Evolutionary conservation across 2,888 invertebrate genomes (phyloP).

Genomic region (Trileptium ribeirensis): DNA sequence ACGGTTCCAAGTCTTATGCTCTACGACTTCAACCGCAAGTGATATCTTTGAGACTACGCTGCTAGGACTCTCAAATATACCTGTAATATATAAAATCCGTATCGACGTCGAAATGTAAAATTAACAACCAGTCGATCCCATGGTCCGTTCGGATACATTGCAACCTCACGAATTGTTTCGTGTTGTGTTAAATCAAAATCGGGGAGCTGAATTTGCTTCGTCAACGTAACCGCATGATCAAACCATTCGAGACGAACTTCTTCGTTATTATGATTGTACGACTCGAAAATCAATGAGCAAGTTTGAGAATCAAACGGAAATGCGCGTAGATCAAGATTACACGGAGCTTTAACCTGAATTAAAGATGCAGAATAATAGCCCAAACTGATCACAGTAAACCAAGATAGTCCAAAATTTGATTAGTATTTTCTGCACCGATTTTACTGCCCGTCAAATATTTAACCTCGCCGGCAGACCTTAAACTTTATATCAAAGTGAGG

Average conservation of each 20-base stretch:
- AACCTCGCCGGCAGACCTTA: no score
- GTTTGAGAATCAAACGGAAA: constrained; percentile 46
- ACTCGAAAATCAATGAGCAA: constrained; percentile 46
- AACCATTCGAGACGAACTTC: constrained; percentile 22
- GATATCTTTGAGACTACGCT: no score
- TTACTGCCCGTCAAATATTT: no score
- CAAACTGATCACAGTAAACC: no score
- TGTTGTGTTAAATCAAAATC: constrained; percentile 17
- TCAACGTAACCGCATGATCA: constrained; percentile 15
- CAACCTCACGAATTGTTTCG: neutral
- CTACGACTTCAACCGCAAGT: no score
- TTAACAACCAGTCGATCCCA: constrained; percentile 37
- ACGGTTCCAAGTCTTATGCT: no score
- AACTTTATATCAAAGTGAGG: no score
- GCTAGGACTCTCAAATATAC: no score
- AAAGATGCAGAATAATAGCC: no score
- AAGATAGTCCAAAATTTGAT: no score
- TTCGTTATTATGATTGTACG: constrained; percentile 35
- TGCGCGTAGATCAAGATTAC: constrained; percentile 44
- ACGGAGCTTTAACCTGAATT: constrained; percentile 46
- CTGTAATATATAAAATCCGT: constrained; percentile 51
- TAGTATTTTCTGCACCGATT: no score
- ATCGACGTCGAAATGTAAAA: constrained; percentile 49
- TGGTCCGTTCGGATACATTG: constrained; percentile 13
- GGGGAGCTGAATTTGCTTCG: constrained; percentile 16